Base-by-base conservation (phyloP, 1,140 invertebrate species). In the Drosophila lowei region DNA sequence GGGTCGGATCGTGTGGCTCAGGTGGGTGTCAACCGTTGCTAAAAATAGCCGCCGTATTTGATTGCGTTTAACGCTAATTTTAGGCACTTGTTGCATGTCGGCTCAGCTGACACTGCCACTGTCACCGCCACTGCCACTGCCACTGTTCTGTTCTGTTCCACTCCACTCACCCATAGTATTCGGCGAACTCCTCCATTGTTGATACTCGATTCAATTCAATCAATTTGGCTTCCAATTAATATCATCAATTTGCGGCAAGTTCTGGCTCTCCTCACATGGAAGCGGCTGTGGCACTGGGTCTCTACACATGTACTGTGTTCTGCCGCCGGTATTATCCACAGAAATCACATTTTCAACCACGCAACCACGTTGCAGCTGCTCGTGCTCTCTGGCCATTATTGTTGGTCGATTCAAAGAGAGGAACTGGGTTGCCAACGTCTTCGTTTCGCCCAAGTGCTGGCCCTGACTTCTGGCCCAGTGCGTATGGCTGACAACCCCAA, bases 51-150 rank as follows among this genome's bases (percentile, higher is more conserved):
- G 6, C 46, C 18, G 57, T 63, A 57, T 77, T 75, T 56, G 62
- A 75, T 75, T 76, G 73, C 77, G 77, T 55, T 73, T 57, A 53
- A 53, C 44, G 66, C 78, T 80, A 80, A 80, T 77, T 80, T 80
- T 80, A 80, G 78, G 56, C 58, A 77, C 61, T 67, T 67, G 66
- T 72, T 68, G 78, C 72, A 66, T 50, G 62, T 55, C 43, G 58
- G 60, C 66, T 56, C 54, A 46, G 61, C 57, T 30, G 52, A 34
- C 23, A 21, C 3, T 25, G 23, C 4, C 21, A 2, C 21, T 23
- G 21, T 3, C 21, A 23, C 21, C 1, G 21, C 1, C 21, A 21
- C 21, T 2, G 21, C 2, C 23, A 18, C 1, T 23, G 21, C 2
- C 23, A 5, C 23, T 25, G 23, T 5, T 5, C 23, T 5, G 23